Percentiles rank a stretch among this genome's conserved stretches.
Evolutionary conservation across 2,113 vertebrate genomes (phyloP).

Genomic region (Plestiodon gilberti): DNA sequence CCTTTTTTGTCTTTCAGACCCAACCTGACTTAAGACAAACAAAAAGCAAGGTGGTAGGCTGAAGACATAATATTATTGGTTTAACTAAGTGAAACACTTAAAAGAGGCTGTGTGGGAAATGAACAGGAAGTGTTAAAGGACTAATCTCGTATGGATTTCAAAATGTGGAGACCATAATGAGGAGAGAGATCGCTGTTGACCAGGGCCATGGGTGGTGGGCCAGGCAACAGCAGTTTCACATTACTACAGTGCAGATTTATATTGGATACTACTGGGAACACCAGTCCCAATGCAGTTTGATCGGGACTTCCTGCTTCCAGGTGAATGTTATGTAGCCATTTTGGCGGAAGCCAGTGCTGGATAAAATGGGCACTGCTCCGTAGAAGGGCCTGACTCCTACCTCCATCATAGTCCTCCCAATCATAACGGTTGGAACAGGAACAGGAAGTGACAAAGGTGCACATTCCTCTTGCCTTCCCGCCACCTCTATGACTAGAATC

Average conservation of each 20-base stretch:
- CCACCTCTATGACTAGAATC: too few species aligned
- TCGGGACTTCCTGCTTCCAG: too few species aligned
- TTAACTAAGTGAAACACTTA: slow-evolving; percentile 5
- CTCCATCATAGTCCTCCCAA: too few species aligned
- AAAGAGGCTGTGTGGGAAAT: not conserved
- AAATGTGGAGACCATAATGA: not conserved
- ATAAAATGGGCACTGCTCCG: too few species aligned
- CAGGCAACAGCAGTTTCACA: not conserved
- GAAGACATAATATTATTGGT: not conserved
- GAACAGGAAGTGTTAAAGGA: slow-evolving; percentile 11
- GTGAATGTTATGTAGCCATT: too few species aligned
- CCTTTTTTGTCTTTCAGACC: slow-evolving; percentile 42
- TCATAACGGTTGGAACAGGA: too few species aligned
- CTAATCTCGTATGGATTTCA: not conserved
- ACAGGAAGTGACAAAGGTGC: too few species aligned
- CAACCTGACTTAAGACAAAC: slow-evolving; percentile 30
- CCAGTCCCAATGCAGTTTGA: not conserved
- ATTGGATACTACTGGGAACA: not conserved
- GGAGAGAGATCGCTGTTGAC: not conserved
- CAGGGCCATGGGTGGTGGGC: not conserved
- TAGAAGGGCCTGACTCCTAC: too few species aligned
- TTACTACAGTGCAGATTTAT: not conserved
- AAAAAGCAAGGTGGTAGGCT: slow-evolving; percentile 33
- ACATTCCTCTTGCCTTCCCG: too few species aligned
- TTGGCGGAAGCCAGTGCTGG: too few species aligned